Evolutionary conservation across 2,113 vertebrate genomes (phyloP).

Genomic region (Ceyx melanurus): DNA sequence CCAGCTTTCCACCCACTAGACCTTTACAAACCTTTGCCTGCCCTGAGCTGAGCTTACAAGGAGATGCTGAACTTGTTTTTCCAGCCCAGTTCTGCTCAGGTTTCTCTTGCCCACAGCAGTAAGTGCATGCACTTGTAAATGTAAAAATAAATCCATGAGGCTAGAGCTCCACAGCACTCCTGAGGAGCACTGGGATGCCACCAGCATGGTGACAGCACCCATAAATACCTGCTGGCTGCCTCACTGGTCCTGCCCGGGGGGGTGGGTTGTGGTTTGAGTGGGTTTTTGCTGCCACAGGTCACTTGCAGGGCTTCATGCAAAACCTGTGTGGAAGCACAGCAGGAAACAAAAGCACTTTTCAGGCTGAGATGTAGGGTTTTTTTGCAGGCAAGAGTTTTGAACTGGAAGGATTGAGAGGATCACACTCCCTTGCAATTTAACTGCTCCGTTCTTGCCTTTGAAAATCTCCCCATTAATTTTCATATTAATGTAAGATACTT

Average conservation of each 20-base stretch:
- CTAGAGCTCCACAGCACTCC: not conserved
- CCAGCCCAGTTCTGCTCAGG: not conserved
- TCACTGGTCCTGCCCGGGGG: not conserved
- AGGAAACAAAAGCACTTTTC: not conserved
- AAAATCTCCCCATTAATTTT: slow-evolving; percentile 34
- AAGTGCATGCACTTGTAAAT: slow-evolving; percentile 31
- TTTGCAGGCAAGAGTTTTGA: not conserved
- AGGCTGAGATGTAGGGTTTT: not conserved
- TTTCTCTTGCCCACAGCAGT: not conserved
- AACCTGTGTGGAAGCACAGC: accelerated
- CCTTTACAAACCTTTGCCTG: not conserved
- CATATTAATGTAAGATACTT: slow-evolving; percentile 5
- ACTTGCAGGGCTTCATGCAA: not conserved
- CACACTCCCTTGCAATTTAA: not conserved
- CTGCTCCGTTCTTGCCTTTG: not conserved
- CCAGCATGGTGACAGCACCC: not conserved
- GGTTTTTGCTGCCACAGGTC: not conserved
- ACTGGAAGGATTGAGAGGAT: not conserved
- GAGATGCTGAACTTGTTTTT: not conserved
- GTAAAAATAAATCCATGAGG: slow-evolving; percentile 67
- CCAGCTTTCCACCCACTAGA: not conserved
- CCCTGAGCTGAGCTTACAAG: not conserved
- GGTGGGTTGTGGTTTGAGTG: not conserved
- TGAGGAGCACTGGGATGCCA: slow-evolving; percentile 26
- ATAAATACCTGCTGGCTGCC: not conserved